A percentile compares a stretch with the other conserved stretches of the same genome.
Conservation (phyloP, 2,113 vertebrate genomes). For the Pao palembangensis region DNA sequence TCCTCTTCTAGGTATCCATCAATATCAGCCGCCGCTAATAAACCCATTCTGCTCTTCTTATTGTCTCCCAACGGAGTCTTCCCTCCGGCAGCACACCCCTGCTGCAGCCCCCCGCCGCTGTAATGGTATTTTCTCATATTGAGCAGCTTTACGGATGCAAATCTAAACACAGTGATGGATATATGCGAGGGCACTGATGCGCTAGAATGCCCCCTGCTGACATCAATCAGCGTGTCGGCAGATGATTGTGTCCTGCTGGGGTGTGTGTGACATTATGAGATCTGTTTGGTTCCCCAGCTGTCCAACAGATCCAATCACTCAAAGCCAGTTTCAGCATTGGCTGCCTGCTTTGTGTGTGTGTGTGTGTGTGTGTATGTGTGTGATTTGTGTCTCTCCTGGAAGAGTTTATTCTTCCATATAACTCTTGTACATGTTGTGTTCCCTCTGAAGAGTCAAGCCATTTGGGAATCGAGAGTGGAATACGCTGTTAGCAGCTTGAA, state of each 20-base stretch:
- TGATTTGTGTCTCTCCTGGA: conserved; percentile 16
- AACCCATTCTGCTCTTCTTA: conserved; percentile 51
- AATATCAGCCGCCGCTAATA: conserved; percentile 53
- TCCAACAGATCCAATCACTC: conserved; percentile 51
- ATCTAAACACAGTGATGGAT: conserved; percentile 65
- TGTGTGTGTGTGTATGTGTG: conserved; percentile 6
- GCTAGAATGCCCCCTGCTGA: conserved; percentile 40
- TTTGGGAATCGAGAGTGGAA: not conserved
- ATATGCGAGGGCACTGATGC: conserved; percentile 59
- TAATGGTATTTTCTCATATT: conserved; percentile 62
- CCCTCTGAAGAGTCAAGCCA: not conserved
- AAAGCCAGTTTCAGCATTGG: conserved; percentile 51
- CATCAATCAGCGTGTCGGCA: conserved; percentile 68
- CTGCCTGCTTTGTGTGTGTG: too few relatives aligned
- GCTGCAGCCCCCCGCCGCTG: conserved; percentile 40
- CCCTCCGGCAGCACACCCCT: conserved; percentile 22
- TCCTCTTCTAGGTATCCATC: conserved; percentile 38
- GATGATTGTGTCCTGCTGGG: conserved; percentile 59
- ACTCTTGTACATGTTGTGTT: conserved; percentile 3
- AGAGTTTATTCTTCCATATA: conserved; percentile 14
- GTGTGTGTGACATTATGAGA: conserved; percentile 62
- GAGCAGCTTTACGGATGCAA: conserved; percentile 63
- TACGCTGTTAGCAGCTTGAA: not conserved
- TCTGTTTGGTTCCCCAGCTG: conserved; percentile 62
- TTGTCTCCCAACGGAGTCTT: conserved; percentile 46